phyloP scores from a whole-genome alignment of 1,140 invertebrate species.

The Hyles euphorbiae region DNA sequence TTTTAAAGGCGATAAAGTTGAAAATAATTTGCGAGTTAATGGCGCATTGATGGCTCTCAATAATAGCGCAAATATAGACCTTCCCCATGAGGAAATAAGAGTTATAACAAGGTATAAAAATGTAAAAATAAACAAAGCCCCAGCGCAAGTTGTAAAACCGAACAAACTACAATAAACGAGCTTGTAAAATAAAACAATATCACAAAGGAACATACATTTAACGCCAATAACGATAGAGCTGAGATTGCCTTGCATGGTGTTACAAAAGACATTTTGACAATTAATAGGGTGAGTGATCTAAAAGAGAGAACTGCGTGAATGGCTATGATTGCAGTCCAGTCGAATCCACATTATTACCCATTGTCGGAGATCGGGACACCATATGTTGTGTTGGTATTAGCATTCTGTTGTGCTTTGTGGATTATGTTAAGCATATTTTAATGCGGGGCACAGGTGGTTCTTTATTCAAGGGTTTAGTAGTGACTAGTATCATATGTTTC shows the following conservation, averaged over 20 bases:
- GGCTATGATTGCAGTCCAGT: constrained; percentile 54
- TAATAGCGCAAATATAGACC: constrained; percentile 17
- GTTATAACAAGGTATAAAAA: constrained; percentile 15
- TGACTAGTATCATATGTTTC: neutral
- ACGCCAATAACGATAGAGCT: constrained; percentile 20
- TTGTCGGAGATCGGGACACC: constrained; percentile 53
- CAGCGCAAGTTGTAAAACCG: constrained; percentile 36
- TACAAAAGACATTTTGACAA: constrained; percentile 42
- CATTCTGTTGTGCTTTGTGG: constrained; percentile 37
- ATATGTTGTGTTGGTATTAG: constrained; percentile 62
- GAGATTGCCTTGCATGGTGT: constrained; percentile 12
- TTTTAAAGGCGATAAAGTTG: constrained; percentile 10
- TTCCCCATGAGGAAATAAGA: constrained; percentile 17
- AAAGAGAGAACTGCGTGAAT: constrained; percentile 40
- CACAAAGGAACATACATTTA: constrained; percentile 13
- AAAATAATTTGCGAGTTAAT: constrained; percentile 5
- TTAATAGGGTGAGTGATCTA: constrained; percentile 65
- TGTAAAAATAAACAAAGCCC: constrained; percentile 30
- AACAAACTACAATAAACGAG: constrained; percentile 41
- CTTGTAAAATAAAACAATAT: constrained; percentile 28
- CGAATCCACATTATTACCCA: constrained; percentile 27
- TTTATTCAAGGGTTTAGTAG: neutral
- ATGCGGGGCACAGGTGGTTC: constrained; percentile 46
- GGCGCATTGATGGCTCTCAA: constrained; percentile 7
- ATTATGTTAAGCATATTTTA: constrained; percentile 62